Base-by-base conservation (phyloP, 2,113 vertebrate genomes). In the Myotis davidii region DNA sequence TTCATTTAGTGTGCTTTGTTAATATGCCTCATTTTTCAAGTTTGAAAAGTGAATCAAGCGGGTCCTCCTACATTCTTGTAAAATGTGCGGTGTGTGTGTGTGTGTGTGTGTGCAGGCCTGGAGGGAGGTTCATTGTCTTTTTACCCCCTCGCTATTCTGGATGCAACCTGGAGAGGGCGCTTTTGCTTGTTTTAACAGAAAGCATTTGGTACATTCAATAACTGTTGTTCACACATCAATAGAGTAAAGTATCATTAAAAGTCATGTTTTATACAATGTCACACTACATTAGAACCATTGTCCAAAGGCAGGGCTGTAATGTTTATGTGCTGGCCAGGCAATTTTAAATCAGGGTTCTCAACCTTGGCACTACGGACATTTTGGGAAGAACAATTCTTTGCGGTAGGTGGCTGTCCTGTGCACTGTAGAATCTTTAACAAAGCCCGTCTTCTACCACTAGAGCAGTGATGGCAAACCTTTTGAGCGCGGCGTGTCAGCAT, bases 21-120 rank as follows among this genome's bases (percentile, higher is more conserved):
- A 98, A 98, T 95, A 94, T 74, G 96, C 96, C 97, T 98, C 97
- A 95, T 98, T 98, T 98, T 97, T 97, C 95, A 97, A 89, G 94
- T 94, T 96, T 96, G 97, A 97, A 98, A 98, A 97, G 93, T 88
- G 94, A 97, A 88, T 82, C 97, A 87, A 97, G 86, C 56, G n/a
- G 78, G 74, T 94, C 76, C 86, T 96, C 96, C 97, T 97, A 95
- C 90, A 54, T 86, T 96, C 97, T 96, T 97, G 84, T 95, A 73
- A 64, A 97, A 95, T 92, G n/a, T n/a, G 27, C 67, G 34, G 73
- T 72, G 64, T 94, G 21, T 7, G 11, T 14, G 11, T 81, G 14
- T 29, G 14, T 20, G 21, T 7, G 11, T 14, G 11, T 81, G 14
- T 29, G 14, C 16, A 13, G 56, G 74, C 56, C 27, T 37, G 37